phyloP scores from a whole-genome alignment of 2,888 invertebrate genomes.

The Drosophila mimica region DNA sequence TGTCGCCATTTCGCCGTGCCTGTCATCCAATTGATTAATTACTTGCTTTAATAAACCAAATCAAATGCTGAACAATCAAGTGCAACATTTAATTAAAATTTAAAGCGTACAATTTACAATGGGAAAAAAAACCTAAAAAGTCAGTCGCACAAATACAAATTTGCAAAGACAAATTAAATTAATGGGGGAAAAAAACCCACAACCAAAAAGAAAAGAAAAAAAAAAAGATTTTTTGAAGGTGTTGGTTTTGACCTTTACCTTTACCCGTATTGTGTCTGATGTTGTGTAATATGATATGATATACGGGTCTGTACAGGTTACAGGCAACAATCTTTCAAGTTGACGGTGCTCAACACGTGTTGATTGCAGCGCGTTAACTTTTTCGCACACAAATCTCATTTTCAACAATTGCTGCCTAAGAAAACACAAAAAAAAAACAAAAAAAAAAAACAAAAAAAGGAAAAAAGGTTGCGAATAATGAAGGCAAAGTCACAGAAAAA shows the following conservation, averaged over 20 bases:
- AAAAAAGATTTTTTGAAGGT: constrained; percentile 13
- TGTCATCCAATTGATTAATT: constrained; percentile 43
- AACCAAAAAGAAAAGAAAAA: background rate
- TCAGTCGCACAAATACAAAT: background rate
- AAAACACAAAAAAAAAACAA: constrained; percentile 35
- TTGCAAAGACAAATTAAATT: constrained; percentile 16
- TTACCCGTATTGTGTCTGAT: constrained; percentile 17
- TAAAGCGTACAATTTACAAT: constrained; percentile 47
- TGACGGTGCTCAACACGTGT: constrained; percentile 45
- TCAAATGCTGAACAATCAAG: constrained; percentile 46
- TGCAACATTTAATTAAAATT: constrained; percentile 48
- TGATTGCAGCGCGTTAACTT: constrained; percentile 55
- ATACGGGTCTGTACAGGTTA: constrained; percentile 23
- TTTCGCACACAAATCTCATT: constrained; percentile 34
- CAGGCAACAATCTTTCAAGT: constrained; percentile 17
- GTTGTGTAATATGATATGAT: constrained; percentile 58
- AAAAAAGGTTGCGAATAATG: constrained; percentile 45
- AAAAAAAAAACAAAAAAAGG: constrained; percentile 18
- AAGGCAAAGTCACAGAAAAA: constrained; percentile 43
- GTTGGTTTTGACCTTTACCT: constrained; percentile 31
- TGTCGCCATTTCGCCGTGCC: constrained; percentile 14
- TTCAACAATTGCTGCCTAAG: constrained; percentile 27
- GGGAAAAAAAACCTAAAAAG: background rate
- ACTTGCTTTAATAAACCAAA: constrained; percentile 26
- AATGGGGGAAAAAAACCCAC: background rate